Percentiles rank a stretch among this genome's conserved stretches.
Conservation (phyloP, 2,888 invertebrate species). For the Flexamia atlantica region DNA sequence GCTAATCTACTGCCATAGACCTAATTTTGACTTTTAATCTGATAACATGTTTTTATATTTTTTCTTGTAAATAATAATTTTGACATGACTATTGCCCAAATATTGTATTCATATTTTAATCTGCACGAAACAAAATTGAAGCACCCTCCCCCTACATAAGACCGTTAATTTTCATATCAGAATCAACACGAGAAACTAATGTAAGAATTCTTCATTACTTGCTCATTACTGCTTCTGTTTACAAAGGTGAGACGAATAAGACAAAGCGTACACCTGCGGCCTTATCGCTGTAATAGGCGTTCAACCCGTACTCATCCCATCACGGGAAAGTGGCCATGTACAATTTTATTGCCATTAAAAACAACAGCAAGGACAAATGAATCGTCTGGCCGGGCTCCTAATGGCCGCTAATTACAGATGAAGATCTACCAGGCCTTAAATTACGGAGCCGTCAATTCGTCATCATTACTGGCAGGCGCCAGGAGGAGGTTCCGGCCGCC, state of each 20-base stretch:
- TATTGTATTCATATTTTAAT: too few species aligned
- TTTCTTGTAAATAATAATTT: too few species aligned
- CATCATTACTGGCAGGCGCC: slow-evolving; percentile 59
- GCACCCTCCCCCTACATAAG: too few species aligned
- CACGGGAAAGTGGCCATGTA: slow-evolving; percentile 19
- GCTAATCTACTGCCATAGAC: too few species aligned
- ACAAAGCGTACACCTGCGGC: slow-evolving; percentile 2
- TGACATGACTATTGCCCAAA: too few species aligned
- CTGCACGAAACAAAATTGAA: too few species aligned
- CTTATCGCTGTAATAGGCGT: slow-evolving; percentile 2
- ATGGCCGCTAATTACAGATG: slow-evolving; percentile 65
- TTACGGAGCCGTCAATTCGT: slow-evolving; percentile 62
- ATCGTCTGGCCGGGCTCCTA: slow-evolving; percentile 62
- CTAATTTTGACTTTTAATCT: too few species aligned
- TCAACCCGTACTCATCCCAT: not conserved
- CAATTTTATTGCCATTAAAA: slow-evolving; percentile 52
- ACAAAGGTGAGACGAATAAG: not conserved
- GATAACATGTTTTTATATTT: too few species aligned
- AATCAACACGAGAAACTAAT: too few species aligned
- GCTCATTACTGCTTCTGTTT: not conserved
- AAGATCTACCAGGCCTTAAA: slow-evolving; percentile 63
- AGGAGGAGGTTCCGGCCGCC: too few species aligned
- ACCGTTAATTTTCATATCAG: too few species aligned
- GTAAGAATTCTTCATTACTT: too few species aligned
- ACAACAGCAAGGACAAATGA: slow-evolving; percentile 64